Evolutionary conservation across 2,888 invertebrate species (phyloP), one percentile per base, ranked within the genome.

Genomic region (Tenodera sinensis): DNA sequence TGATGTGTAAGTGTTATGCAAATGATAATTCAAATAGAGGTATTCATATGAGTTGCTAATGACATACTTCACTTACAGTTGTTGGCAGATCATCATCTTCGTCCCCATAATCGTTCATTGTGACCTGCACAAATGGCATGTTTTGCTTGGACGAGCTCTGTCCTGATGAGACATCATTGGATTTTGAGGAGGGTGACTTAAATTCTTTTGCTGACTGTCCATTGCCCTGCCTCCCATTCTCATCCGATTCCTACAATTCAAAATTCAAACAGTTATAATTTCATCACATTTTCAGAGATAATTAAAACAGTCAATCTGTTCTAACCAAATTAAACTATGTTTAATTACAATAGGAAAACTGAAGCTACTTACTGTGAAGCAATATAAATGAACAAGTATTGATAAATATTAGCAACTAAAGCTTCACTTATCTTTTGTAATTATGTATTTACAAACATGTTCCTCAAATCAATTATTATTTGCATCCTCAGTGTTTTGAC

Each of bases 61-160:
- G 20, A 83, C 3, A 20, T 12, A 42, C 3, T 54, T 15, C 20
- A 83, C 88, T 90, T 89, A 91, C 91, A n/a, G 90, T 90, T n/a
- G 90, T 83, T 47, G 91, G 90, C 25, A 91, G 90, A 54, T 91
- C 91, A 86, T 91, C 91, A 88, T 91, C 90, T 28, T 90, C 89
- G 30, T 30, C 4, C 8, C 83, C 54, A 28, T 88, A 90, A 20
- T 88, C 89, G 83, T 90, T 90, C 87, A 90, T 87, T 25, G 89
- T 83, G 20, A 90, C 89, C 71, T 89, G 88, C 9, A 89, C 89
- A 83, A 88, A 88, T 71, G 89, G 85, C 15, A 87, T n/a, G 0
- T 34, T 25, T 27, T 87, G 87, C 20, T 71, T 88, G 28, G 54
- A 71, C 3, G 54, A 20, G 20, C 54, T 71, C 20, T 71, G 54